Evolutionary conservation across 2,113 vertebrate species (phyloP).

Genomic region (Turdus rufiventris): DNA sequence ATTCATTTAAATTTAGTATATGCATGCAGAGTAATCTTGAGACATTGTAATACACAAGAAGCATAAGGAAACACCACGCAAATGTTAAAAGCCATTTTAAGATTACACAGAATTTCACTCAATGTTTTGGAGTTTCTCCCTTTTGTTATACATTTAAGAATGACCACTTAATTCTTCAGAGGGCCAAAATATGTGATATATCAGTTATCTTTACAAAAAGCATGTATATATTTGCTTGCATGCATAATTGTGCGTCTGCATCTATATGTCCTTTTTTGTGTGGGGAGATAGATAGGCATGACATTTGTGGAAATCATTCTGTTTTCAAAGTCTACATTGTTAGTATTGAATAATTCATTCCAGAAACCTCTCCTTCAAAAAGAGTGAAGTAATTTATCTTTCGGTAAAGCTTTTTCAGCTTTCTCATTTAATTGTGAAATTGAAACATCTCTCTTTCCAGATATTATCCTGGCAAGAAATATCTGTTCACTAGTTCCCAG

Average conservation of each 20-base stretch:
- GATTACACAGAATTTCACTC: neutral
- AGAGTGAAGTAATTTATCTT: neutral
- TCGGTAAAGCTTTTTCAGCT: constrained; percentile 26
- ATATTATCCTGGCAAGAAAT: constrained; percentile 1
- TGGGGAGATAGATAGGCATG: neutral
- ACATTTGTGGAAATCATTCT: neutral
- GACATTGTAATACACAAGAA: neutral
- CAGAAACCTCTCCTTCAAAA: constrained; percentile 1
- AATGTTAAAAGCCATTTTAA: neutral
- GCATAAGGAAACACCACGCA: neutral
- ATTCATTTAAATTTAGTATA: neutral
- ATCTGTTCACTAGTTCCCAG: neutral
- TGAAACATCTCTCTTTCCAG: constrained; percentile 1
- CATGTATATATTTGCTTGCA: fast-evolving
- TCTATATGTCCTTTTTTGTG: neutral
- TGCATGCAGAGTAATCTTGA: neutral
- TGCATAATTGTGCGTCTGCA: neutral
- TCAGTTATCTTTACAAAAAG: neutral
- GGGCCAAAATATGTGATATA: neutral
- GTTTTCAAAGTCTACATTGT: neutral
- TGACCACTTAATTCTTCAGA: neutral
- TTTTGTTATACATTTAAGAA: neutral
- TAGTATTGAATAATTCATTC: neutral
- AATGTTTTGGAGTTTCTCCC: neutral
- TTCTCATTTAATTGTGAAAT: constrained; percentile 33